Conservation (phyloP, 2,797 vertebrate species). For the Hafferia zeledoni region DNA sequence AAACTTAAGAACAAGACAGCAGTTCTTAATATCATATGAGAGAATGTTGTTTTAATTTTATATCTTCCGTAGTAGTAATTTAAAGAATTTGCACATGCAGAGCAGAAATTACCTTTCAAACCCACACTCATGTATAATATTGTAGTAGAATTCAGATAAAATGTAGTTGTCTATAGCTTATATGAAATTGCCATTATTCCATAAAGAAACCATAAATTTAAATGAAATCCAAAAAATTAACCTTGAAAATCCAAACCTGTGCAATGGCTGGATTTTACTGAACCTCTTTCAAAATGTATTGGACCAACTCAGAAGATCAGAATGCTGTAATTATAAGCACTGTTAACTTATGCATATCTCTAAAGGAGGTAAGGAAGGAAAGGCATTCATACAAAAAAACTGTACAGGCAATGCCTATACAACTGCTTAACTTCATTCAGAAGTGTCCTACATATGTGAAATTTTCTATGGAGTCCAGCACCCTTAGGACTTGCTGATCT, state of each 20-base stretch:
- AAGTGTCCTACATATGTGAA: not conserved
- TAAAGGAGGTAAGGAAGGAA: not conserved
- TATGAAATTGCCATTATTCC: not conserved
- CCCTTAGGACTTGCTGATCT: not conserved
- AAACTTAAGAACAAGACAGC: not conserved
- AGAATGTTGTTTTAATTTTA: not conserved
- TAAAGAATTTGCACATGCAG: not conserved
- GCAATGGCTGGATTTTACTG: not conserved
- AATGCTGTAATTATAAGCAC: not conserved
- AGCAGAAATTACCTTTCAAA: not conserved
- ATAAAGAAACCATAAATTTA: not conserved
- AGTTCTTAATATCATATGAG: not conserved
- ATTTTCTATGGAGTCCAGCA: not conserved
- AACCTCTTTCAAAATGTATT: not conserved
- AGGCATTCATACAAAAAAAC: not conserved
- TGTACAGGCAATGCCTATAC: not conserved
- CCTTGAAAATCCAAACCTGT: not conserved
- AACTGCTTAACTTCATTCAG: not conserved
- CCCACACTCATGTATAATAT: not conserved
- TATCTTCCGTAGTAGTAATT: not conserved
- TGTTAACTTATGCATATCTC: not conserved
- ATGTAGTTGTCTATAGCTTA: not conserved
- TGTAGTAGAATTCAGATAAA: not conserved
- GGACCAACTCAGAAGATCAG: not conserved
- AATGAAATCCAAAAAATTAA: not conserved